Percentiles rank a stretch among this genome's conserved stretches.
Evolutionary conservation across 2,113 vertebrate genomes (phyloP).

Genomic region (Strix uralensis): DNA sequence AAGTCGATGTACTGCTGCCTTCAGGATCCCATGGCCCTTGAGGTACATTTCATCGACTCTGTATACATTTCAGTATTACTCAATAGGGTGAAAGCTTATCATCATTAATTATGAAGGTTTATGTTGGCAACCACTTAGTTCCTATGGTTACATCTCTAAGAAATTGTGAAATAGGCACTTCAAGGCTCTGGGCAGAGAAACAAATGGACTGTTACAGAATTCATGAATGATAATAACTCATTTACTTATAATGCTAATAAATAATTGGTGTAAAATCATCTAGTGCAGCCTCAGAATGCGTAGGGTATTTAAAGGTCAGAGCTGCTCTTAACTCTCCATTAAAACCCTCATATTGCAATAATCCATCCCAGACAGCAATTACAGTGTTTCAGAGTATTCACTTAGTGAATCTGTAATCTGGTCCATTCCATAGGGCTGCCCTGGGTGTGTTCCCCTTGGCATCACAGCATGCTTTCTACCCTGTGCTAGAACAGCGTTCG

Average conservation of each 20-base stretch:
- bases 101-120: conserved; percentile 72
- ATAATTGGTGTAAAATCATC: conserved; percentile 74
- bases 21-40: background rate
- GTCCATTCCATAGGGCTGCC: background rate
- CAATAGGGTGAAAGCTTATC: conserved; percentile 57
- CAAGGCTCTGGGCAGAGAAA: conserved; percentile 67
- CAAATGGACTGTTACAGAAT: conserved; percentile 72
- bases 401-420: background rate
- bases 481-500: background rate
- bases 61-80: conserved; percentile 48
- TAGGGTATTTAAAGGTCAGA: conserved; percentile 70
- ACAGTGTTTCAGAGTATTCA: conserved; percentile 25
- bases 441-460: background rate
- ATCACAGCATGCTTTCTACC: background rate
- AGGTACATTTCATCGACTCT: conserved; percentile 13
- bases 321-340: conserved; percentile 57
- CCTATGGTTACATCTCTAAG: conserved; percentile 73
- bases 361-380: conserved; percentile 44
- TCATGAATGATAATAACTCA: conserved; percentile 78
- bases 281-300: conserved; percentile 41
- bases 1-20: background rate
- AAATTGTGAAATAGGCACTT: conserved; percentile 73
- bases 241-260: conserved; percentile 77
- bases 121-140: conserved; percentile 71
- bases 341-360: conserved; percentile 46